These are phyloP conservation scores for Atta texana DNA, from an alignment of 1,140 invertebrate genomes.

Conservation along the genomic window DNA sequence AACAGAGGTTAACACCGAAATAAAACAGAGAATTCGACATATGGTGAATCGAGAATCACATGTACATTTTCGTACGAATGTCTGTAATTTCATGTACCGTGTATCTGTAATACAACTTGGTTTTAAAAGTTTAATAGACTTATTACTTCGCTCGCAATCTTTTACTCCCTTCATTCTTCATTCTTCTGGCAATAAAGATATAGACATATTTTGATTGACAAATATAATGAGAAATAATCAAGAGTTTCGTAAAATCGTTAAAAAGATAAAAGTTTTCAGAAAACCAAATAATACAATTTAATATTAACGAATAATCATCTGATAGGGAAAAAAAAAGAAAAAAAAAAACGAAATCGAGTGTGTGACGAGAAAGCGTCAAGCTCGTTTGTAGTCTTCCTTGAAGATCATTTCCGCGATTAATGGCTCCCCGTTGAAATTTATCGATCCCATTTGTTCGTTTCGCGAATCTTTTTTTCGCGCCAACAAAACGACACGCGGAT, in stretches of 20 bases:
- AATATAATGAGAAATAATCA: background rate
- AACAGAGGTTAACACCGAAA: conserved; percentile 9
- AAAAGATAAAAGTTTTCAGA: background rate
- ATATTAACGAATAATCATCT: background rate
- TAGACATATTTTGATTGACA: background rate
- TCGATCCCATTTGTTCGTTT: conserved; percentile 33
- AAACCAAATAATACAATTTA: background rate
- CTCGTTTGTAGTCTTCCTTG: background rate
- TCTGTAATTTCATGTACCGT: background rate
- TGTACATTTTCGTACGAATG: background rate
- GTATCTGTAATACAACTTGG: background rate
- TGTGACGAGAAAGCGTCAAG: conserved; percentile 15
- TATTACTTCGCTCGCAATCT: background rate
- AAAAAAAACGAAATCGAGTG: background rate
- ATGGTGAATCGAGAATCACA: background rate
- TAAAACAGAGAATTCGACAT: conserved; percentile 30
- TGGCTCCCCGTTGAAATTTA: conserved; percentile 41
- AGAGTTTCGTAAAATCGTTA: background rate
- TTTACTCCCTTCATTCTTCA: background rate
- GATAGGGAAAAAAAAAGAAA: background rate
- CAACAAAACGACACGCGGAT: conserved; percentile 45
- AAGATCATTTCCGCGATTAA: conserved; percentile 25
- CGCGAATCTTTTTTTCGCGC: conserved; percentile 10
- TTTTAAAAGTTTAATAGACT: background rate
- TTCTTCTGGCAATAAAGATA: background rate